Evolutionary conservation across 2,797 vertebrate genomes (phyloP).

Genomic region (Poecilia velifera): DNA sequence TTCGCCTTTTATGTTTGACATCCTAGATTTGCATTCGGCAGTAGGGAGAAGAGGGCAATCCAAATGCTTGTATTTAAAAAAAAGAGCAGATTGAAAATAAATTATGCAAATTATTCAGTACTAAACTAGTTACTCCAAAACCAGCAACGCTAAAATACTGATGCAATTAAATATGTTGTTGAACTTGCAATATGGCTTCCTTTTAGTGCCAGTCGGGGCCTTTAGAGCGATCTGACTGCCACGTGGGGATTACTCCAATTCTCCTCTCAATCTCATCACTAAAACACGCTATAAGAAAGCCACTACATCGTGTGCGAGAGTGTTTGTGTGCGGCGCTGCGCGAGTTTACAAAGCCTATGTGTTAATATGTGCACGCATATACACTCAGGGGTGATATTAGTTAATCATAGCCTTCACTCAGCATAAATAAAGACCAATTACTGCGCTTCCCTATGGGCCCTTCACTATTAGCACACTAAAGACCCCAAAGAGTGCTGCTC

Average conservation of each 20-base stretch:
- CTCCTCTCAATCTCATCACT: conserved; percentile 68
- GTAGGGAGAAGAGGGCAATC: conserved; percentile 12
- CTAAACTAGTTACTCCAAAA: conserved; percentile 28
- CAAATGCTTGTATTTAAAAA: conserved; percentile 3
- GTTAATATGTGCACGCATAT: conserved; percentile 51
- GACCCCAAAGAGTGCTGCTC: conserved; percentile 74
- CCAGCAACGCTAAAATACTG: conserved; percentile 29
- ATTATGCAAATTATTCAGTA: conserved; percentile 7
- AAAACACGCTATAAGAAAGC: conserved; percentile 50
- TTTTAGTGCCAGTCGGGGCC: conserved; percentile 52
- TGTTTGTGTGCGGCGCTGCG: conserved; percentile 18
- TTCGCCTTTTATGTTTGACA: conserved; percentile 19
- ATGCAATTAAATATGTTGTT: conserved; percentile 29
- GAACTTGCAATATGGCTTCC: conserved; percentile 54
- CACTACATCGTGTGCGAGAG: conserved; percentile 26
- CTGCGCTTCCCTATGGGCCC: conserved; percentile 71
- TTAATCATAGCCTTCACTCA: conserved; percentile 82
- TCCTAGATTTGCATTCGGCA: conserved; percentile 24
- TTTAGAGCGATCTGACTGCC: conserved; percentile 62
- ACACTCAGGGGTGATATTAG: conserved; percentile 77
- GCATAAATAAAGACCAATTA: conserved; percentile 83
- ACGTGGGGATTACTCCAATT: conserved; percentile 70
- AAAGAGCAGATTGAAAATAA: conserved; percentile 10
- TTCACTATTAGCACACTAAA: conserved; percentile 75
- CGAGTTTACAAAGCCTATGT: conserved; percentile 28